A percentile compares a stretch with the other conserved stretches of the same genome.
phyloP scores from a whole-genome alignment of 2,113 vertebrate genomes.

The Leiothrix lutea region DNA sequence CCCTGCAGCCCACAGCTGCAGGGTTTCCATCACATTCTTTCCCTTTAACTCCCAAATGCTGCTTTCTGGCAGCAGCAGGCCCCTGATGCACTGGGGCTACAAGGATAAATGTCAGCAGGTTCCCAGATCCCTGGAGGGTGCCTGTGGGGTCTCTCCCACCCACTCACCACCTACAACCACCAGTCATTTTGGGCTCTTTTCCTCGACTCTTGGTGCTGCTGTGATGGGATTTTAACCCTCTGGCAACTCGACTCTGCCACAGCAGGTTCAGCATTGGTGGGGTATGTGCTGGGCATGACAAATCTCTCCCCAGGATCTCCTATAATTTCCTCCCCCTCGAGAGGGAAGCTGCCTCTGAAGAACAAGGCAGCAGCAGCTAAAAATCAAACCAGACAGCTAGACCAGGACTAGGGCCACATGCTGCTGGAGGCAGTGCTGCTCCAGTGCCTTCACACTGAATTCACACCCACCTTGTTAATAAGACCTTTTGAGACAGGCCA shows the following conservation, averaged over 20 bases:
- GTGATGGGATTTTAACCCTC: not conserved
- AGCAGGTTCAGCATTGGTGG: not conserved
- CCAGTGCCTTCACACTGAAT: not conserved
- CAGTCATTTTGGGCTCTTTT: not conserved
- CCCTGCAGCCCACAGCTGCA: accelerated
- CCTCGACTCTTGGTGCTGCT: not conserved
- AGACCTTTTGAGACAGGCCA: not conserved
- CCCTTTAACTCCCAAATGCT: not conserved
- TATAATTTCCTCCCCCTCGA: not conserved
- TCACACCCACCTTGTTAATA: not conserved
- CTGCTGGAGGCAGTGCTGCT: not conserved
- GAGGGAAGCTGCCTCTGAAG: not conserved
- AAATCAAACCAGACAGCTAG: not conserved
- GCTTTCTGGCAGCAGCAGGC: not conserved
- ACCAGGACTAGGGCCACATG: not conserved
- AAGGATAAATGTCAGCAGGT: not conserved
- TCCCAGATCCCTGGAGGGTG: not conserved
- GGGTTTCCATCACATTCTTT: not conserved
- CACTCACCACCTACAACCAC: not conserved
- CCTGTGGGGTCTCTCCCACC: not conserved
- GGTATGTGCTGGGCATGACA: not conserved
- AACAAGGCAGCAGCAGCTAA: not conserved
- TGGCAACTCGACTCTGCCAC: accelerated
- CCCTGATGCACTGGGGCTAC: not conserved
- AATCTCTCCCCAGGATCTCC: not conserved